phyloP scores from a whole-genome alignment of 2,888 invertebrate species.

The Micropterix aruncella region DNA sequence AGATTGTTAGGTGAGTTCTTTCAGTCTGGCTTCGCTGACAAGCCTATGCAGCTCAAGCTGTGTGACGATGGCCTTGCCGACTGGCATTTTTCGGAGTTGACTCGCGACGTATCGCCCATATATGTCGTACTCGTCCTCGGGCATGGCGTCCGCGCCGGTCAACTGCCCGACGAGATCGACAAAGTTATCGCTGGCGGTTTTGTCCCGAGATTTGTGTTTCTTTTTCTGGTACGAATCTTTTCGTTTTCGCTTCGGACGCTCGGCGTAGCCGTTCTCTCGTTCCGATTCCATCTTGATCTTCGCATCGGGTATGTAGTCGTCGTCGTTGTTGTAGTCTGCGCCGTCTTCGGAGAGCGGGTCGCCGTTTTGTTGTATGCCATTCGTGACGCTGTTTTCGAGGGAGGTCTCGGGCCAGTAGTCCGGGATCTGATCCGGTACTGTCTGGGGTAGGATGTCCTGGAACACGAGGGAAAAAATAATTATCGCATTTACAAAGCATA shows the following conservation, averaged over 20 bases:
- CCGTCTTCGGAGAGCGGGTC: not conserved
- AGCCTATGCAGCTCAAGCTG: constrained; percentile 30
- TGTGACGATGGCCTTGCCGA: constrained; percentile 24
- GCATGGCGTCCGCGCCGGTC: not conserved
- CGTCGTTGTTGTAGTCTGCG: not conserved
- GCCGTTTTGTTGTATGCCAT: not conserved
- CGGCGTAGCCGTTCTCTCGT: not conserved
- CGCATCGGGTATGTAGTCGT: not conserved
- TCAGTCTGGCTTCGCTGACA: constrained; percentile 27
- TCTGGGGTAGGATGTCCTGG: not conserved
- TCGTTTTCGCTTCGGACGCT: not conserved
- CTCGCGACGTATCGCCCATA: constrained; percentile 32
- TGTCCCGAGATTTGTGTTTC: not conserved
- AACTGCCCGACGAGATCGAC: not conserved
- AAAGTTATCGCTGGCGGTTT: not conserved
- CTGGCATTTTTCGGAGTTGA: constrained; percentile 27
- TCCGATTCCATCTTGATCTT: not conserved
- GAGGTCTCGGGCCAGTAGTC: not conserved
- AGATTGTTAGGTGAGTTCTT: constrained; percentile 15
- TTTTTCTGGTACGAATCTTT: not conserved
- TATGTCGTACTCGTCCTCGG: constrained; percentile 33
- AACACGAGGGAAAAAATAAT: too few species aligned
- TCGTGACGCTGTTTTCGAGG: not conserved
- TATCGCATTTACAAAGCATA: too few species aligned
- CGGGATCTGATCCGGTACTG: not conserved